Conservation (phyloP, 37 sponge, comb jelly and placozoan species). For the Bolinopsis microptera region DNA sequence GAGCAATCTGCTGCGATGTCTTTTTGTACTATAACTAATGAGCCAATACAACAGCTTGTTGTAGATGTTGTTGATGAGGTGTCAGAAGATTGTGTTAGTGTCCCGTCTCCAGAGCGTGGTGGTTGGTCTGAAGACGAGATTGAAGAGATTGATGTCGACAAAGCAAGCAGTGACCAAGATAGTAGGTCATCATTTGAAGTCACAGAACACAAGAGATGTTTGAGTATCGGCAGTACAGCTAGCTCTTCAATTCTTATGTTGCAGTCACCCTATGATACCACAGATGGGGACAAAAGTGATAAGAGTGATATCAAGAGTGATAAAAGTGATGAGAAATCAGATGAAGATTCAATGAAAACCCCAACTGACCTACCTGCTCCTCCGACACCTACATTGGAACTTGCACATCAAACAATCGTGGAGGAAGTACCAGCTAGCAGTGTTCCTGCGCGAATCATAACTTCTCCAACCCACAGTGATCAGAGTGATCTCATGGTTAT, state of each 20-base stretch:
- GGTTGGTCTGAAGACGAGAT: conserved; percentile 30
- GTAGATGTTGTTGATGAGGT: background rate
- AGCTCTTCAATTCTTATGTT: conserved; percentile 50
- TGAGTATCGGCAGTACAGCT: conserved; percentile 40
- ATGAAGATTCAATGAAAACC: background rate
- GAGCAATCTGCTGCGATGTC: background rate
- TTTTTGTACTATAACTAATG: background rate
- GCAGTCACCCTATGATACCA: conserved; percentile 21
- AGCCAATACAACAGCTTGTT: background rate
- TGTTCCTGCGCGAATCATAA: background rate
- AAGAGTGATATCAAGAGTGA: background rate
- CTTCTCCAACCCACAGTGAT: conserved; percentile 45
- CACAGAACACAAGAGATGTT: conserved; percentile 13
- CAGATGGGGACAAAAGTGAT: background rate
- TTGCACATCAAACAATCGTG: background rate
- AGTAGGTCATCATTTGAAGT: background rate
- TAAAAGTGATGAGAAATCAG: conserved; percentile 11
- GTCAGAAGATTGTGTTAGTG: background rate
- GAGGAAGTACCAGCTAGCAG: background rate
- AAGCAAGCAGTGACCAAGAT: background rate
- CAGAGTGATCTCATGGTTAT: conserved; percentile 40
- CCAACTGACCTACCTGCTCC: background rate
- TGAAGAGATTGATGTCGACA: background rate
- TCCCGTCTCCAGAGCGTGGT: background rate
- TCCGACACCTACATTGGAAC: background rate